Evolutionary conservation across 2,797 vertebrate genomes (phyloP), one percentile per base, ranked within the genome.

Genomic region (Enteromius paludinosus): DNA sequence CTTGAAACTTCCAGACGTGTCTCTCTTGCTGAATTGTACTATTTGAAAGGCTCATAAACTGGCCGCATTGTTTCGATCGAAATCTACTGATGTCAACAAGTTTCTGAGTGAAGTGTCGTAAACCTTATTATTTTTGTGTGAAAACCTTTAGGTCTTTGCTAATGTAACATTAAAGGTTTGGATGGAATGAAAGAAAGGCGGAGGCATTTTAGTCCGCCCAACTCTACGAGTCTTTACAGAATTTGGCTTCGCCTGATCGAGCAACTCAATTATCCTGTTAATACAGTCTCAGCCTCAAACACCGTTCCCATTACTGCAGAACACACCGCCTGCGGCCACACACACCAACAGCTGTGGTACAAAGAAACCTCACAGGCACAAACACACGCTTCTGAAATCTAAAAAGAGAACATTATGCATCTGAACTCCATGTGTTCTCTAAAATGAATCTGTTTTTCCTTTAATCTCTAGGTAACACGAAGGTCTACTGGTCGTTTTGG

Each of bases 181-280:
- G 4, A 17, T 43, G 54, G 54, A 83, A 25, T 30, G 59, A 61
- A 52, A 64, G 69, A 79, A 78, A 85, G 72, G 70, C 75, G 68
- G 85, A 82, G 75, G 81, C 18, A 78, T 81, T 78, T 85, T 78
- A 66, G 75, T 81, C 74, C 80, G 77, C 72, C 89, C 86, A 89
- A 88, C 87, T 87, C 71, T 69, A 62, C 78, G 54, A 84, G 79
- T 87, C 75, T 86, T 81, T 64, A 79, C 90, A 91, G 89, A 89
- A 86, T 93, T 93, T 89, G 86, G 92, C 91, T 90, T 90, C 87
- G 91, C 89, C 92, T 90, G 91, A 91, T 79, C 91, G 94, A 94
- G 88, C 93, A 94, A 94, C 93, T 93, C 94, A 93, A 94, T 94
- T 94, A 94, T 93, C 84, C 90, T 52, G 87, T 90, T 93, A 92